phyloP scores from a whole-genome alignment of 2,797 vertebrate species.

The Toxotes lorentzi region DNA sequence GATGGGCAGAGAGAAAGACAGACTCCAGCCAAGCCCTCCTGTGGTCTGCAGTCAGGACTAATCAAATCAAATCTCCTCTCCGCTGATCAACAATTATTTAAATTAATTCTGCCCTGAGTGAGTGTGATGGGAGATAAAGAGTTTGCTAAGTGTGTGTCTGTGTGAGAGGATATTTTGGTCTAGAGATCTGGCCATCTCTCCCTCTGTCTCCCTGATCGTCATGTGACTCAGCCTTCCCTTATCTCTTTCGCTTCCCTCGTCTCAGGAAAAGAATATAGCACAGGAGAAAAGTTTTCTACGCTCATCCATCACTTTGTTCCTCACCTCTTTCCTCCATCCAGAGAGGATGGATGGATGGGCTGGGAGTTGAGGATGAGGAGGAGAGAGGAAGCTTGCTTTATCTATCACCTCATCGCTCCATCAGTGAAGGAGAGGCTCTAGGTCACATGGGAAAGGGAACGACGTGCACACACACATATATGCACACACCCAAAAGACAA shows the following conservation, averaged over 20 bases:
- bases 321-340: conserved; percentile 45
- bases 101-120: conserved; percentile 38
- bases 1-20: conserved; percentile 40
- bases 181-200: conserved; percentile 12
- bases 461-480: not conserved
- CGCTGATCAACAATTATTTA: conserved; percentile 58
- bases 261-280: conserved; percentile 31
- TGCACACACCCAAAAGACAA: not conserved
- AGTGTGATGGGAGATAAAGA: conserved; percentile 44
- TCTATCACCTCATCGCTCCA: conserved; percentile 46
- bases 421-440: conserved; percentile 66
- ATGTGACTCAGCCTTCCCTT: conserved; percentile 37
- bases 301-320: conserved; percentile 67
- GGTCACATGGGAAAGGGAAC: conserved; percentile 30
- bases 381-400: conserved; percentile 55
- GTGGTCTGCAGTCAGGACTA: conserved; percentile 41
- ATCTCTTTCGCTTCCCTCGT: conserved; percentile 45
- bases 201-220: conserved; percentile 26
- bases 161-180: conserved; percentile 13
- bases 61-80: conserved; percentile 58
- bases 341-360: conserved; percentile 51
- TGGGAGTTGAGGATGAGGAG: conserved; percentile 42
- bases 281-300: conserved; percentile 36
- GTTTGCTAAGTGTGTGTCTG: conserved; percentile 1
- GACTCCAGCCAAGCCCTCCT: conserved; percentile 44